Percentiles rank a stretch among this genome's conserved stretches.
Evolutionary conservation across 2,797 vertebrate genomes (phyloP).

Genomic region (Paratrypauchen microcephalus): DNA sequence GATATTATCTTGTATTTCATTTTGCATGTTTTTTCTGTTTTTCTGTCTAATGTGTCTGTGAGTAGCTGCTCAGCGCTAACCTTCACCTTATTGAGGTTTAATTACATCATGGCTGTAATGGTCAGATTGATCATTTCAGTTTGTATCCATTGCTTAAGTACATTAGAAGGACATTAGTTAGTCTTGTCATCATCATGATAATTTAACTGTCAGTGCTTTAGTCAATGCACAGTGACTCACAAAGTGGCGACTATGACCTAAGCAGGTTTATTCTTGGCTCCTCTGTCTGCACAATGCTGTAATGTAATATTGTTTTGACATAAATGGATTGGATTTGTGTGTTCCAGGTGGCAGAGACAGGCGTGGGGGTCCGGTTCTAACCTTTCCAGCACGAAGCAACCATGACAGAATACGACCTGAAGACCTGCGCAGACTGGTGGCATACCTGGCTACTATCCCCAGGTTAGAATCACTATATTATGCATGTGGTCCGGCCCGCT

Average conservation of each 20-base stretch:
- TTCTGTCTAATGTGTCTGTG: not conserved
- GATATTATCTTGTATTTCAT: not conserved
- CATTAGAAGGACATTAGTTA: constrained; percentile 10
- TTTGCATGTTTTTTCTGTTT: not conserved
- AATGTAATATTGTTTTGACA: not conserved
- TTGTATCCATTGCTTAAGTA: constrained; percentile 1
- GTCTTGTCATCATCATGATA: constrained; percentile 34
- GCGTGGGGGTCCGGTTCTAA: constrained; percentile 93
- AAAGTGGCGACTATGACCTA: constrained; percentile 27
- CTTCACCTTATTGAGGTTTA: constrained; percentile 14
- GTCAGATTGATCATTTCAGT: constrained; percentile 7
- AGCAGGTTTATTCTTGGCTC: not conserved
- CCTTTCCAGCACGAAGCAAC: constrained; percentile 95
- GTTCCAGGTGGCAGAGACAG: constrained; percentile 92
- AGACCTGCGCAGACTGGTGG: constrained; percentile 92
- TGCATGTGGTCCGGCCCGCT: constrained; percentile 2
- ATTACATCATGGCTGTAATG: constrained; percentile 10
- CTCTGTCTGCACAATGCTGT: not conserved
- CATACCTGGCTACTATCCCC: constrained; percentile 93
- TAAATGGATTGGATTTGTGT: constrained; percentile 16
- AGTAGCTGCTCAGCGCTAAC: constrained; percentile 8
- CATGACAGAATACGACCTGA: constrained; percentile 98
- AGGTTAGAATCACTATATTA: constrained; percentile 73
- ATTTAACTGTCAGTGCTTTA: constrained; percentile 36
- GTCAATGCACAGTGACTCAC: constrained; percentile 34